Base-by-base conservation (phyloP, 2,113 vertebrate species). In the Sprattus sprattus region DNA sequence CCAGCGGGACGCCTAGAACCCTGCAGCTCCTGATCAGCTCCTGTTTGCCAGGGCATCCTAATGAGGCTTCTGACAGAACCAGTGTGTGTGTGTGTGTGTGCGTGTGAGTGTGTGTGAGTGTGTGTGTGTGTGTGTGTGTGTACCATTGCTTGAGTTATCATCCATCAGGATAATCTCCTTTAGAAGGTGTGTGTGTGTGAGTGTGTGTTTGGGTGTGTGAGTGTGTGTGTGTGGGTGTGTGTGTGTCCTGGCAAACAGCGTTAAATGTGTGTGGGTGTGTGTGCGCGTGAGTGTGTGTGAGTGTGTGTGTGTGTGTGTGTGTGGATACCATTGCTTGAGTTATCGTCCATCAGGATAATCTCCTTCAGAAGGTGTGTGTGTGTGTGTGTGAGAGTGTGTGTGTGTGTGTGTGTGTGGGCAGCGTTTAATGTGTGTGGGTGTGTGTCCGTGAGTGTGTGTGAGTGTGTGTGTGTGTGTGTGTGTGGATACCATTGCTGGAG, bases 141-240 rank as follows among this genome's bases (percentile, higher is more conserved):
- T 93, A 99, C 98, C 96, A 0, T 96, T 98, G 89, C 94, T 97
- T 93, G 98, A 99, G 95, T 99, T 97, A 89, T 99, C 98, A 13
- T 99, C 98, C 49, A 99, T 97, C 57, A 99, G 93, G 92, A 99
- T 94, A 89, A 99, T 99, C 93, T 99, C 98, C 93, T 98, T 99
- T 83, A 99, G 97, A 20, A 99, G 96, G 67, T 97, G 96, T 0
- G 95, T 89, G 0, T 98, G 98, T 0, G 57, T 64, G 57, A 0
- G 54, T 57, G 54, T 57, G 54, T 57, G 54, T 57, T 3, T 57
- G 54, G 4, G 54, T 57, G 54, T 2, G 54, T 57, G 54, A 6
- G 54, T 57, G 54, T 57, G 54, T 57, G 54, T 57, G 54, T 2
- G 54, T 57, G 15, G 4, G 54, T 57, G 54, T 57, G 54, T 57